A percentile compares a stretch with the other conserved stretches of the same genome.
Evolutionary conservation across 1,140 invertebrate species (phyloP).

Genomic region (Drosophila fuyamai): DNA sequence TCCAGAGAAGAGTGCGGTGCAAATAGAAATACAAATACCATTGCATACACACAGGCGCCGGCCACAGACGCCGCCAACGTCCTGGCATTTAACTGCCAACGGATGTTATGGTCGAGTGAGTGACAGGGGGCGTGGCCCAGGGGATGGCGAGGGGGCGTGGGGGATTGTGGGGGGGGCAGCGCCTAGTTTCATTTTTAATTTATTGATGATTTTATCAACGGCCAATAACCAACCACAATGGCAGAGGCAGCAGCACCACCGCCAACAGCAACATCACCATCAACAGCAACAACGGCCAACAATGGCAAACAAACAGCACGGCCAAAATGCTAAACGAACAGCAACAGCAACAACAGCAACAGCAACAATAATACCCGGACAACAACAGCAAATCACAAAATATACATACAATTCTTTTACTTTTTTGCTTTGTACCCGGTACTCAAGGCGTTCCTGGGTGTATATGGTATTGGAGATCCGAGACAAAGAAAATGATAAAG

Average conservation of each 20-base stretch:
- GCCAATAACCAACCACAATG: constrained; percentile 65
- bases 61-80: constrained; percentile 45
- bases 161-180: neutral
- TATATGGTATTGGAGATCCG: neutral
- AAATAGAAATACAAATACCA: constrained; percentile 19
- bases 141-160: neutral
- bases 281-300: constrained; percentile 21
- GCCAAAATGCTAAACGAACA: constrained; percentile 43
- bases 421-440: neutral
- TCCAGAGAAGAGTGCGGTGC: neutral
- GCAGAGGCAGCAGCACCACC: constrained; percentile 11
- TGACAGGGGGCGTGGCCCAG: constrained; percentile 47
- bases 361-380: constrained; percentile 17
- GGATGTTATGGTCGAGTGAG: constrained; percentile 49
- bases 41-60: constrained; percentile 30
- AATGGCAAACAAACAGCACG: constrained; percentile 38
- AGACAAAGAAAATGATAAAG: no score
- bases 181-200: constrained; percentile 71
- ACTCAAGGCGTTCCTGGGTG: neutral
- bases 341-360: constrained; percentile 11
- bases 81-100: constrained; percentile 50
- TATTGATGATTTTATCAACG: constrained; percentile 72
- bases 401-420: neutral
- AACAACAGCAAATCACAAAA: constrained; percentile 17
- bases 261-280: constrained; percentile 6